Percentiles rank a stretch among this genome's conserved stretches.
Evolutionary conservation across 2,113 vertebrate genomes (phyloP).

Genomic region (Catharus fuscescens): DNA sequence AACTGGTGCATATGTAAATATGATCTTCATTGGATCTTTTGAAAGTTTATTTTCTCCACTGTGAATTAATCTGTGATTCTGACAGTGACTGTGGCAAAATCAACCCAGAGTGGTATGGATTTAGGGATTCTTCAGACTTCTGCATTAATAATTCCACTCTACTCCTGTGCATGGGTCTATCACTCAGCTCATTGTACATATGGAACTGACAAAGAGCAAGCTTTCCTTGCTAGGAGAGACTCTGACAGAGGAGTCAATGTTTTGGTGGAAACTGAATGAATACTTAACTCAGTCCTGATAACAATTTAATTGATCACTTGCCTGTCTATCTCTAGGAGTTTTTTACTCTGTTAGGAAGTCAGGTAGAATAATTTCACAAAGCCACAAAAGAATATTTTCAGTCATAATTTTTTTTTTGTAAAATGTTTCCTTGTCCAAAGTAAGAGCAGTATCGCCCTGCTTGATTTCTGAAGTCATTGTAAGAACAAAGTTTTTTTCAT

Average conservation of each 20-base stretch:
- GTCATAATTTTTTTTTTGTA: neutral
- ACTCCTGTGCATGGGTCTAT: neutral
- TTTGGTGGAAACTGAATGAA: neutral
- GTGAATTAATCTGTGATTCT: constrained; percentile 54
- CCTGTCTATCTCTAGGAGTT: neutral
- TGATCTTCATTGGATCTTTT: constrained; percentile 35
- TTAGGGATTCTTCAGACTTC: constrained; percentile 8
- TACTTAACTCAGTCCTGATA: neutral
- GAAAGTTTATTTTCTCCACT: constrained; percentile 47
- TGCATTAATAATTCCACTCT: constrained; percentile 8
- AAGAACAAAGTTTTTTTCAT: neutral
- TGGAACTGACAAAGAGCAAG: neutral
- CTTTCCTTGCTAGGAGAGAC: neutral
- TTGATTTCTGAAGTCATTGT: neutral
- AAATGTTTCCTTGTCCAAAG: neutral
- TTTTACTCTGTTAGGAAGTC: neutral
- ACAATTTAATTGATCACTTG: neutral
- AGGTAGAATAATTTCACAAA: neutral
- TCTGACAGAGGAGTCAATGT: neutral
- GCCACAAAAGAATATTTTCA: neutral
- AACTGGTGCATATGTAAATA: constrained; percentile 59
- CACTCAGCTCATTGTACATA: neutral
- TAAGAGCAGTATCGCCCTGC: neutral
- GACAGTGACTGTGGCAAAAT: neutral
- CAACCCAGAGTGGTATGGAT: neutral